Conservation (phyloP, 2,888 invertebrate genomes). For the Bellardia pandia region DNA sequence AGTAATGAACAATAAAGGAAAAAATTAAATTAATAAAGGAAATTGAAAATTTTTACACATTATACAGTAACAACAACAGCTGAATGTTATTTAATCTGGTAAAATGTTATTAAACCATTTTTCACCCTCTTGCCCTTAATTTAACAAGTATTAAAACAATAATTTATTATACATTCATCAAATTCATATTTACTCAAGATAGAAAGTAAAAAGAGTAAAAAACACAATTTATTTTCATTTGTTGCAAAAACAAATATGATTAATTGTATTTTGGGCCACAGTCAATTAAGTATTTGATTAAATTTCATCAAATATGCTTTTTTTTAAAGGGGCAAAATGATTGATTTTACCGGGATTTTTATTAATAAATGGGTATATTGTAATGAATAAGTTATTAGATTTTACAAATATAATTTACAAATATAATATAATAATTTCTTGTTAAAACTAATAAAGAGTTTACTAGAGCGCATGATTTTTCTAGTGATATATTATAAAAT, state of each 20-base stretch:
- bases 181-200: constrained; percentile 1
- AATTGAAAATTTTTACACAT: not conserved
- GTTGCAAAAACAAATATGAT: constrained; percentile 32
- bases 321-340: not conserved
- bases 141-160: constrained; percentile 21
- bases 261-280: constrained; percentile 9
- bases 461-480: too few relatives aligned
- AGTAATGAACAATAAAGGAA: not conserved
- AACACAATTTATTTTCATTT: constrained; percentile 35
- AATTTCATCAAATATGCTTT: not conserved
- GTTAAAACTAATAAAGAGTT: too few relatives aligned
- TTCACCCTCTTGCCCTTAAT: not conserved
- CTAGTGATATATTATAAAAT: too few relatives aligned
- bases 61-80: not conserved
- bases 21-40: constrained; percentile 21
- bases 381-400: not conserved
- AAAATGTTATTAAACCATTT: constrained; percentile 11
- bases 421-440: not conserved
- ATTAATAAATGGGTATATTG: not conserved
- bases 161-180: constrained; percentile 49
- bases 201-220: not conserved
- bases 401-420: not conserved
- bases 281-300: constrained; percentile 26
- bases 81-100: not conserved
- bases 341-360: constrained; percentile 3